Evolutionary conservation across 2,113 vertebrate species (phyloP).

Genomic region (Paedocypris sp.): DNA sequence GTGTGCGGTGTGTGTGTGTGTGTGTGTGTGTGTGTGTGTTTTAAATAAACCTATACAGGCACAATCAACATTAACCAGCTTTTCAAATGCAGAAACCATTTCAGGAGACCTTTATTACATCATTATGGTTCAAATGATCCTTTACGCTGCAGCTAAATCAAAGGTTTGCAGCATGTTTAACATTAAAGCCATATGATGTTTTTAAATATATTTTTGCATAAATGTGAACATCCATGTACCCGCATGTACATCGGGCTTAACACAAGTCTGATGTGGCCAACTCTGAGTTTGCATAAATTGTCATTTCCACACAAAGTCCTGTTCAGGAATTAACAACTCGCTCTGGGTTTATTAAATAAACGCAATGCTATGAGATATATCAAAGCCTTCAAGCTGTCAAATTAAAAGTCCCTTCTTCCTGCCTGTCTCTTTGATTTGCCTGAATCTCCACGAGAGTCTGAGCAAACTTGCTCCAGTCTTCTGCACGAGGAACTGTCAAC

Average conservation of each 20-base stretch:
- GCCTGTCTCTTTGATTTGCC: slow-evolving; percentile 68
- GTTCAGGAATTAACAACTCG: slow-evolving; percentile 10
- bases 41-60: no score
- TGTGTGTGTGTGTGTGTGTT: no score
- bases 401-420: slow-evolving; percentile 65
- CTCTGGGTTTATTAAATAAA: slow-evolving; percentile 17
- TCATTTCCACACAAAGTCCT: background rate
- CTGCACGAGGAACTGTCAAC: slow-evolving; percentile 70
- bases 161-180: no score
- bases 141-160: no score
- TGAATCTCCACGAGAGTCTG: slow-evolving; percentile 73
- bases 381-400: slow-evolving; percentile 58
- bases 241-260: no score
- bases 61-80: no score
- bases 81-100: no score
- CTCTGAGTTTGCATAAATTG: no score
- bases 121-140: no score
- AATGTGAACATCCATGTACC: background rate
- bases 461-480: slow-evolving; percentile 75
- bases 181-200: background rate
- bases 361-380: slow-evolving; percentile 24
- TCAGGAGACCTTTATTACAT: no score
- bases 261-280: no score
- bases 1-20: no score
- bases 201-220: background rate